Conservation (phyloP, 1,140 invertebrate species). For the Panagrolaimus sp. region DNA sequence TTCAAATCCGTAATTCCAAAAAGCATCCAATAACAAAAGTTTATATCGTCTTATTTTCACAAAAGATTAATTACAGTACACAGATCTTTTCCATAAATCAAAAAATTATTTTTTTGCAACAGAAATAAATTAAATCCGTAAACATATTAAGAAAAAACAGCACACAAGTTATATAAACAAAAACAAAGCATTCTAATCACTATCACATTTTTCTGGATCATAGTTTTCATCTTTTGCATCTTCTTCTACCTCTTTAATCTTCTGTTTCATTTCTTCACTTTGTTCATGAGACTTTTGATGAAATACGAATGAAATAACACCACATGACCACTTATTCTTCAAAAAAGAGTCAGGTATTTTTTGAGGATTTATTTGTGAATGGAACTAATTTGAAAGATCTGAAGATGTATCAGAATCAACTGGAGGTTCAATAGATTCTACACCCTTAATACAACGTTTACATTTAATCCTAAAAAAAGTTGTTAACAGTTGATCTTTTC, state of each 20-base stretch:
- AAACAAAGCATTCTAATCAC: too few species aligned
- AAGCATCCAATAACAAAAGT: too few species aligned
- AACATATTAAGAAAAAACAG: background rate
- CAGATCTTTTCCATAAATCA: too few species aligned
- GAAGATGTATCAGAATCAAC: slow-evolving; percentile 84
- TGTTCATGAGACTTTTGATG: slow-evolving; percentile 68
- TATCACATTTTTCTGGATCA: slow-evolving; percentile 6
- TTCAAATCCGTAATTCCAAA: too few species aligned
- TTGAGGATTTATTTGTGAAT: slow-evolving; percentile 41
- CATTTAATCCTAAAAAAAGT: slow-evolving; percentile 74
- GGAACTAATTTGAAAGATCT: slow-evolving; percentile 86
- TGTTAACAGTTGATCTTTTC: background rate
- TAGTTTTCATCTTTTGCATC: slow-evolving; percentile 22
- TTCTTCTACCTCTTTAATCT: slow-evolving; percentile 17
- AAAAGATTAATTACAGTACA: too few species aligned
- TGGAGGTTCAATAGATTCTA: slow-evolving; percentile 79
- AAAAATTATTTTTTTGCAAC: too few species aligned
- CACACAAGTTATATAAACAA: too few species aligned
- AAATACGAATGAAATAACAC: slow-evolving; percentile 83
- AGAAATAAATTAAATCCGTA: too few species aligned
- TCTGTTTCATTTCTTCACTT: slow-evolving; percentile 19
- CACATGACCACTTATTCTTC: slow-evolving; percentile 77
- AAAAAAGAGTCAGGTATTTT: slow-evolving; percentile 68
- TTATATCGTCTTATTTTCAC: too few species aligned
- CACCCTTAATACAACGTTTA: slow-evolving; percentile 81